Base-by-base conservation (phyloP, 2,113 vertebrate species). In the Oncorhynchus clarkii region DNA sequence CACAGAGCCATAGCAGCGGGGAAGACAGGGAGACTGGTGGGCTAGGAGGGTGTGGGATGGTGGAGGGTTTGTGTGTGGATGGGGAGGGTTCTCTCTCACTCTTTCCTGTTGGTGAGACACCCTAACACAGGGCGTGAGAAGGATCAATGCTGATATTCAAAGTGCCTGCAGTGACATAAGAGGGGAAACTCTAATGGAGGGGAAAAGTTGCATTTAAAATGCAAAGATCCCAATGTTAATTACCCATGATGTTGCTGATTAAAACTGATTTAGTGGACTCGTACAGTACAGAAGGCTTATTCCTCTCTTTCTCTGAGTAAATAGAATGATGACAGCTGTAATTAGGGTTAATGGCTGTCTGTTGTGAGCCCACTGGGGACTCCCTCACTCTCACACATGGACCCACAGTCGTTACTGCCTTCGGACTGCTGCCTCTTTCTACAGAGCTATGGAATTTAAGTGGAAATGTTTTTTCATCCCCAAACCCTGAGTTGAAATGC, bases 251-350 rank as follows among this genome's bases (percentile, higher is more conserved):
- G 79, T 18, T 74, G 70, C 49, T 67, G 0, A 72, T 54, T 73
- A 31, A 83, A 64, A 39, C 4, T 76, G 88, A 76, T 77, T 85
- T 71, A 51, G 80, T 76, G 88, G 81, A 80, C 84, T 87, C 78
- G 18, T 78, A 83, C 83, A 86, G 76, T 62, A 79, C 67, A 27
- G 13, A 20, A 9, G 78, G 89, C 89, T 89, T 88, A 84, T 88
- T 82, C 85, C 79, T 45, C 67, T 84, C 87, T 87, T 83, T 88
- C 83, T 86, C 79, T 83, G 83, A 81, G 86, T 91, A 92, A 91
- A 91, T 89, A 90, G 83, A 83, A 91, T 89, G 91, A 89, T 90
- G 87, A 82, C 85, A 92, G 90, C 86, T 89, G 89, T 92, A 92
- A 91, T 92, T 92, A 91, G 89, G 82, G 88, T 83, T 86, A 92